Conservation (phyloP, 2,113 vertebrate species). For the Empidonax alnorum region DNA sequence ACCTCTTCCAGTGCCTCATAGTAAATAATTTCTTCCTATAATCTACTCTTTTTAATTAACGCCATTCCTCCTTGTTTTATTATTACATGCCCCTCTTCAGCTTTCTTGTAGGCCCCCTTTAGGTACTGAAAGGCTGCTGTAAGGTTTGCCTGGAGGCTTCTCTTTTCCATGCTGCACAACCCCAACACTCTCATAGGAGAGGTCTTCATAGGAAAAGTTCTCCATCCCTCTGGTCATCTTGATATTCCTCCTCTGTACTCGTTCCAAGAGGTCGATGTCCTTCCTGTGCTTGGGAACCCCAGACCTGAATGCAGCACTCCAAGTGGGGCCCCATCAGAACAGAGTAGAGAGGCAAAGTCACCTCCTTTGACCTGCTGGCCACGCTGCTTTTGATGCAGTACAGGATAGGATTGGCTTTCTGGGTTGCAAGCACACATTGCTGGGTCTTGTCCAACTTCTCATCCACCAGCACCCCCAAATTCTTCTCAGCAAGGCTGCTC, state of each 20-base stretch:
- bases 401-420: fast-evolving
- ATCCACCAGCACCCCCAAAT: background rate
- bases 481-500: background rate
- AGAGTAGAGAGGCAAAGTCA: background rate
- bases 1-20: background rate
- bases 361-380: fast-evolving
- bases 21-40: background rate
- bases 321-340: background rate
- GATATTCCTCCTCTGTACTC: background rate
- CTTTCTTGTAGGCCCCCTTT: background rate
- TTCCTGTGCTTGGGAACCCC: background rate
- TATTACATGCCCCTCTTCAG: background rate
- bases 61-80: background rate
- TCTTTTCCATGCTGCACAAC: background rate
- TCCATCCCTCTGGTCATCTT: background rate
- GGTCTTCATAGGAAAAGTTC: background rate
- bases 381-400: background rate
- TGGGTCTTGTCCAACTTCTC: background rate
- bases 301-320: background rate
- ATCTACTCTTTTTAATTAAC: background rate
- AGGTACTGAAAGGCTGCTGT: background rate
- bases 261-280: fast-evolving
- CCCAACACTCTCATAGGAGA: background rate
- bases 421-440: fast-evolving
- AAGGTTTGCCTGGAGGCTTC: background rate